Conservation (phyloP, 2,113 vertebrate genomes). For the Phasianus colchicus region DNA sequence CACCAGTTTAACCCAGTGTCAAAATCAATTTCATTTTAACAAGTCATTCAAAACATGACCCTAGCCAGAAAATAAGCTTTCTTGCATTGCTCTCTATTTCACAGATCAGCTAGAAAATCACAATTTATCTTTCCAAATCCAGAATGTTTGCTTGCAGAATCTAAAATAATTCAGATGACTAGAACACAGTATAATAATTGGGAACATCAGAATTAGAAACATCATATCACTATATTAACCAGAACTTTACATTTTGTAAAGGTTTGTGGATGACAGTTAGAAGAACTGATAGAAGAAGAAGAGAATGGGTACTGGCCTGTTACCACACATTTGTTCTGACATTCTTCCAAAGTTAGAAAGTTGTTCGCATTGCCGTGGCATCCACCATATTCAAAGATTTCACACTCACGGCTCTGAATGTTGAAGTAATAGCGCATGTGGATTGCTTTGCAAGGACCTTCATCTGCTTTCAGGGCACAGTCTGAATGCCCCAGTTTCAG, state of each 20-base stretch:
- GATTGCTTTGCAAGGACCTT: slow-evolving; percentile 87
- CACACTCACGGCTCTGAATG: slow-evolving; percentile 79
- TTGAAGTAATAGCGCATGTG: slow-evolving; percentile 84
- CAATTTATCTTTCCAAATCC: background rate
- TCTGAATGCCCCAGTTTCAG: slow-evolving; percentile 78
- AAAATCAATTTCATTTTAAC: background rate
- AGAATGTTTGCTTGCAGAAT: background rate
- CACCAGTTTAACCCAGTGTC: background rate
- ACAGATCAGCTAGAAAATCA: background rate
- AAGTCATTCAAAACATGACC: background rate
- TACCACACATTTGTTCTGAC: slow-evolving; percentile 80
- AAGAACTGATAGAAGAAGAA: background rate
- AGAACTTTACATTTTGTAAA: background rate
- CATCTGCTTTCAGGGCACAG: slow-evolving; percentile 85
- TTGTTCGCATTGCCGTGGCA: slow-evolving; percentile 92
- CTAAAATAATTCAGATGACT: background rate
- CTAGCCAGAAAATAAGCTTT: background rate
- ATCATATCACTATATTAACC: background rate
- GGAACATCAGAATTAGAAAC: background rate
- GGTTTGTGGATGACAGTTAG: background rate
- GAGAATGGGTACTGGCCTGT: slow-evolving; percentile 60
- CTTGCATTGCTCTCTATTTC: background rate
- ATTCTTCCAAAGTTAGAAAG: slow-evolving; percentile 83
- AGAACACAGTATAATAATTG: background rate
- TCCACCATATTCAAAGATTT: slow-evolving; percentile 89